Evolutionary conservation across 2,113 vertebrate genomes (phyloP), one percentile per base, ranked within the genome.

Genomic region (Tinamus guttatus): DNA sequence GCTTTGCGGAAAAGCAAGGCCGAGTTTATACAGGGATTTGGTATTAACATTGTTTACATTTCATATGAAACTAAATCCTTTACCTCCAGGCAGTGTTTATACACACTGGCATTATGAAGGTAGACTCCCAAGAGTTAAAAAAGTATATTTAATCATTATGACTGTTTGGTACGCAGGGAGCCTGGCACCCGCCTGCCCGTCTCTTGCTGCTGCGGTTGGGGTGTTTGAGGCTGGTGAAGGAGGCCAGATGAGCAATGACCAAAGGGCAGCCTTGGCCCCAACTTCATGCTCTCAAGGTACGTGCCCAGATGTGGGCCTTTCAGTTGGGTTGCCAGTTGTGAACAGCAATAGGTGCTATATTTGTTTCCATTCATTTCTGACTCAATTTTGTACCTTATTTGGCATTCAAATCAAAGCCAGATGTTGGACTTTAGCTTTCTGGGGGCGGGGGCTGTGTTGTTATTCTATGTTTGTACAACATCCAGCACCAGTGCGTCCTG

Each of bases 371-470:
- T 65, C 6, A 47, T 73, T 90, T 87, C 64, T 87, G 54, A 28
- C 60, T 69, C 60, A 43, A 7, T 77, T 92, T 81, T 81, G 45
- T 56, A 81, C 51, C 51, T 59, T 45, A 30, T 0, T 85, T 65
- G 36, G 41, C 85, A 89, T 87, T 85, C 80, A 73, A 74, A 85
- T 47, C 41, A 54, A 95, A 34, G 1, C 3, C 15, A 90, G 45
- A 73, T 80, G n/a, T 82, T 95, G 94, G 85, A 93, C 85, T 94
- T 97, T 7, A 87, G 77, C 77, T 96, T 81, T 65, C 67, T 82
- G 81, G 30, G n/a, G 62, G 81, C 63, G 73, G 30, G 18, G 34
- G 19, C 60, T 89, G 5, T 56, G 10, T 2, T 1, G 49, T 81
- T 85, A 80, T 90, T 52, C 67, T 85, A 34, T 94, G 74, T 87